Base-by-base conservation (phyloP, 2,113 vertebrate genomes). In the Drymodes brunneopygia region DNA sequence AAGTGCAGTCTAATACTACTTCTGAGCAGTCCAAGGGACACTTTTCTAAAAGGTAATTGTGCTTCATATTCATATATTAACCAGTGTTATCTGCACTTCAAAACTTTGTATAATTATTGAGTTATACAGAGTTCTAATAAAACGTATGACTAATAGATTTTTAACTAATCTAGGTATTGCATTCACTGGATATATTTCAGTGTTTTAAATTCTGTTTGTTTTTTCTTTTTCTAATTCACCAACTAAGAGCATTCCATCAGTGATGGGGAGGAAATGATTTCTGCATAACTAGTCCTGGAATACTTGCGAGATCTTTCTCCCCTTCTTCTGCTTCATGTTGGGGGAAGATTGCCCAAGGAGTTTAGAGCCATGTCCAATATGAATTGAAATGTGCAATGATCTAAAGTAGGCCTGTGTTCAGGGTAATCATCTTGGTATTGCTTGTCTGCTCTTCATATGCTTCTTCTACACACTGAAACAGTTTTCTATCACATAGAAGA, bases 1-100 rank as follows among this genome's bases (percentile, higher is more conserved):
- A 99, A 99, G 98, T 99, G 98, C 98, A 99, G 97, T 98, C 99
- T 99, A 99, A 98, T 98, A 99, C 99, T 98, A 98, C 99, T 98
- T 97, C 99, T 98, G 99, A 99, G 97, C 99, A 99, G 97, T 98
- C 99, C 98, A 99, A 98, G 98, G 99, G 99, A 98, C 98, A 99
- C 98, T 98, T 99, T 98, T 99, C 99, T 98, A 99, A 98, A 99
- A 99, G 99, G 99, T 99, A 99, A 98, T 97, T 95, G 86, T 84
- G 42, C 95, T 98, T 98, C 89, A 64, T 97, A 80, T 98, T 98
- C 92, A 9, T 97, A 88, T 82, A 48, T 97, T 97, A 94, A 97
- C 84, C 47, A 88, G 93, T 91, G 94, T 92, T 97, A 87, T 75
- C 92, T 97, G 85, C 15, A 23, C 92, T 97, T 94, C 73, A 53